These are phyloP conservation scores for Microchrysa polita DNA, from an alignment of 2,888 invertebrate genomes.

Conservation along the genomic window DNA sequence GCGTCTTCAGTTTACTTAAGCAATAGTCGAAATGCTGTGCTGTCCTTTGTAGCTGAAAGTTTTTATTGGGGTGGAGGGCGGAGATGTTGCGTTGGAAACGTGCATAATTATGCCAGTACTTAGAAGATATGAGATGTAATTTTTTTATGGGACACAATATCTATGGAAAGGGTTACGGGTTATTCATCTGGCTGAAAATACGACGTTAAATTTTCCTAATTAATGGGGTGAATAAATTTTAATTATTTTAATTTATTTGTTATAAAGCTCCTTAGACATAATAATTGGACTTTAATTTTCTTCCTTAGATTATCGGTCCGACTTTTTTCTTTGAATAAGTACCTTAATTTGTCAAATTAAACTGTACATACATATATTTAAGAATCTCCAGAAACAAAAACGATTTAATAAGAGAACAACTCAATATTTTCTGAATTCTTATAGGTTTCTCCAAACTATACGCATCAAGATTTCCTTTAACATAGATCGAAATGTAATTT, in stretches of 20 bases:
- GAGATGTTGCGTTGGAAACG: background rate
- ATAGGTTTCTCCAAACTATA: no score
- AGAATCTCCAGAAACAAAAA: no score
- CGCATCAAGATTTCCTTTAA: no score
- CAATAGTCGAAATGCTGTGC: background rate
- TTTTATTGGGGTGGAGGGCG: no score
- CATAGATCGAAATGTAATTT: no score
- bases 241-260: constrained; percentile 50
- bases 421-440: no score
- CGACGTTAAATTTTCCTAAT: constrained; percentile 41
- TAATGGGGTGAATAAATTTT: constrained; percentile 51
- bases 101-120: constrained; percentile 17
- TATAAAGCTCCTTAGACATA: constrained; percentile 14
- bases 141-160: background rate
- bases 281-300: constrained; percentile 29
- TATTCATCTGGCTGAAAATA: background rate
- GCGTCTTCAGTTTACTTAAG: background rate
- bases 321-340: no score
- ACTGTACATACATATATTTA: no score
- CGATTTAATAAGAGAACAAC: no score
- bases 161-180: constrained; percentile 6
- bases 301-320: no score
- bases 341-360: no score
- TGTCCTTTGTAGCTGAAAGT: background rate
- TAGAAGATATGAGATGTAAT: constrained; percentile 17